Evolutionary conservation across 2,888 invertebrate species (phyloP).

Genomic region (Drosophila neotestacea): DNA sequence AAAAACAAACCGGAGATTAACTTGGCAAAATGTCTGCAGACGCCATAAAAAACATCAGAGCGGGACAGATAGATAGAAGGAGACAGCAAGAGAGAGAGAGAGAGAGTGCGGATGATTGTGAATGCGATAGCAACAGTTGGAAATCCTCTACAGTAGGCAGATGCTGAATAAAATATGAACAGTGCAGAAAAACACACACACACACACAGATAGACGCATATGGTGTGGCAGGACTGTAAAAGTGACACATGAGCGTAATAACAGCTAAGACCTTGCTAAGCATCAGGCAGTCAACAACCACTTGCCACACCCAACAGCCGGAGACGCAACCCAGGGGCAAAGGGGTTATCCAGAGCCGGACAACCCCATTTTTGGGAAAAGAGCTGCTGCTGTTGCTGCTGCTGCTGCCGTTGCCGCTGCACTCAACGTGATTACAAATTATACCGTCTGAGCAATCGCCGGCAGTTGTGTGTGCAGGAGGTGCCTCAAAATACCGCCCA

Average conservation of each 20-base stretch:
- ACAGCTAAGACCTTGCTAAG: conserved; percentile 79
- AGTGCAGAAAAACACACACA: conserved; percentile 36
- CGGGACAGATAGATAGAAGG: conserved; percentile 6
- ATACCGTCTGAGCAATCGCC: conserved; percentile 78
- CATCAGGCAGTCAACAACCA: conserved; percentile 79
- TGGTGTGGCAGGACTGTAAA: conserved; percentile 55
- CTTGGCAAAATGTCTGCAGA: conserved; percentile 81
- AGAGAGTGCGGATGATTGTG: conserved; percentile 1
- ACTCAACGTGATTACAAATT: conserved; percentile 79
- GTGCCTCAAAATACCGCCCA: conserved; percentile 73
- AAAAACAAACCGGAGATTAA: conserved; percentile 81
- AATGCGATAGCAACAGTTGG: conserved; percentile 47
- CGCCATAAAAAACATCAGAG: conserved; percentile 60
- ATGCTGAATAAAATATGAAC: conserved; percentile 78
- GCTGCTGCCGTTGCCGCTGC: conserved; percentile 47
- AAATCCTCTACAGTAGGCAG: conserved; percentile 52
- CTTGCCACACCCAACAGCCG: conserved; percentile 55
- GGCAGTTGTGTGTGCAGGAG: conserved; percentile 55
- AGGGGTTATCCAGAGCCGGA: conserved; percentile 25
- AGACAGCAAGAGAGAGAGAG: conserved; percentile 13
- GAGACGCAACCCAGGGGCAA: not conserved
- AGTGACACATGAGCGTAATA: conserved; percentile 79
- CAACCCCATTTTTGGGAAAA: conserved; percentile 45
- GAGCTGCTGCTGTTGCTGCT: conserved; percentile 23
- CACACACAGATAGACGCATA: conserved; percentile 31